Base-by-base conservation (phyloP, 2,888 invertebrate genomes). In the Netelia melanura region DNA sequence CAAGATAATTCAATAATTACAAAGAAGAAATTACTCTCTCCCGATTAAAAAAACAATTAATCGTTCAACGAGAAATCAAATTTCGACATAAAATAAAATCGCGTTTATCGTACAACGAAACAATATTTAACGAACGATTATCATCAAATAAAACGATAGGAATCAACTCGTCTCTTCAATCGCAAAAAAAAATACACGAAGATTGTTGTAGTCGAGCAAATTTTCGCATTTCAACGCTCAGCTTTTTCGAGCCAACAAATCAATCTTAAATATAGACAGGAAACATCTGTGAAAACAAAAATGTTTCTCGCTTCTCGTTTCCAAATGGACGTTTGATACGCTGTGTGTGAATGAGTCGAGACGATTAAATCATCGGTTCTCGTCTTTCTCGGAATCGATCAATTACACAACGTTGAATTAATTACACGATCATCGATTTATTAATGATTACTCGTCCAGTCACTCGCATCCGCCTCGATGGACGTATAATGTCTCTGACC, bases 271-370 rank as follows among this genome's bases (percentile, higher is more conserved):
- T 72, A 74, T 52, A 74, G 3, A 44, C n/a, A 5, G 1, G 8
- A 30, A n/a, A 3, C 21, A 17, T 25, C 74, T 43, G 44, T 58
- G 64, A 75, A 70, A 80, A 75, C 44, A 44, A 14, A 10, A 79
- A 6, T 79, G 65, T 48, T 56, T 79, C 30, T 21, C 23, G 44
- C 71, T 44, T 79, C 54, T 68, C 25, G 44, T 21, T 25, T 68
- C 62, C 67, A 62, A 52, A 38, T 14, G 52, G 30, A 52, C n/a
- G 30, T 23, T 17, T 17, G 14, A 68, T 81, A 61, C 61, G 25
- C 56, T 54, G 11, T n/a, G 0, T 5, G 67, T 52, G 44, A 58
- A 81, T 81, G 72, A 72, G 62, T 84, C 62, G 30, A 30, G 30
- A 81, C 44, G 48, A 70, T 74, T 84, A 21, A 17, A 43, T 62